Conservation (phyloP, 2,113 vertebrate species). For the Octodon degus region DNA sequence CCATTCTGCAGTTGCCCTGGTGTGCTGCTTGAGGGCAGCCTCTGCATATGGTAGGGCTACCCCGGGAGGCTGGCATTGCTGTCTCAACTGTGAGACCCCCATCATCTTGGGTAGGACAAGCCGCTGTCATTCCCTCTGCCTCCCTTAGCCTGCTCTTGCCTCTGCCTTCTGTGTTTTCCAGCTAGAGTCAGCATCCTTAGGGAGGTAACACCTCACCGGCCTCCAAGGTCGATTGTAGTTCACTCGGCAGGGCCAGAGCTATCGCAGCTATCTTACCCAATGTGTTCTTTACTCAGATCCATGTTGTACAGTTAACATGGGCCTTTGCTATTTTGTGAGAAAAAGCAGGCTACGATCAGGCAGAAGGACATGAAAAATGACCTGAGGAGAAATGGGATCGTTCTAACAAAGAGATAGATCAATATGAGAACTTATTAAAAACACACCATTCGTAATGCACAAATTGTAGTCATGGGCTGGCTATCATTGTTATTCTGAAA, state of each 20-base stretch:
- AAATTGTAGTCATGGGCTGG: constrained; percentile 59
- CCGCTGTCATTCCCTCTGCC: neutral
- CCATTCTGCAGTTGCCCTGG: neutral
- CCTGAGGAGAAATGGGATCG: constrained; percentile 75
- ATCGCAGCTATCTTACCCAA: constrained; percentile 62
- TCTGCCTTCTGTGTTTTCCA: neutral
- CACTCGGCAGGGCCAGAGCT: constrained; percentile 61
- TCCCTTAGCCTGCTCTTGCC: constrained; percentile 11
- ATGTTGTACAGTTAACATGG: constrained; percentile 81
- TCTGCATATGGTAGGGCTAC: neutral
- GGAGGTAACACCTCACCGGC: constrained; percentile 45
- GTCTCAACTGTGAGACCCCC: neutral
- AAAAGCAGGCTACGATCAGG: constrained; percentile 75
- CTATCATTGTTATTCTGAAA: constrained; percentile 72
- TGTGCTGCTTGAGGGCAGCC: neutral
- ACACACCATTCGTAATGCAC: constrained; percentile 77
- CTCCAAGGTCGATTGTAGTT: constrained; percentile 71
- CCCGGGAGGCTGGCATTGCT: neutral
- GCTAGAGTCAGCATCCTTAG: neutral
- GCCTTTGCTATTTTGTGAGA: constrained; percentile 78
- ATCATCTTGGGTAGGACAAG: neutral
- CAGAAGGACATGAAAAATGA: constrained; percentile 77
- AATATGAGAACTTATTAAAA: constrained; percentile 80
- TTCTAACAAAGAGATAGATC: constrained; percentile 82
- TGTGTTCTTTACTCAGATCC: constrained; percentile 75